phyloP scores from a whole-genome alignment of 2,888 invertebrate genomes.

The Panzeria rudis region DNA sequence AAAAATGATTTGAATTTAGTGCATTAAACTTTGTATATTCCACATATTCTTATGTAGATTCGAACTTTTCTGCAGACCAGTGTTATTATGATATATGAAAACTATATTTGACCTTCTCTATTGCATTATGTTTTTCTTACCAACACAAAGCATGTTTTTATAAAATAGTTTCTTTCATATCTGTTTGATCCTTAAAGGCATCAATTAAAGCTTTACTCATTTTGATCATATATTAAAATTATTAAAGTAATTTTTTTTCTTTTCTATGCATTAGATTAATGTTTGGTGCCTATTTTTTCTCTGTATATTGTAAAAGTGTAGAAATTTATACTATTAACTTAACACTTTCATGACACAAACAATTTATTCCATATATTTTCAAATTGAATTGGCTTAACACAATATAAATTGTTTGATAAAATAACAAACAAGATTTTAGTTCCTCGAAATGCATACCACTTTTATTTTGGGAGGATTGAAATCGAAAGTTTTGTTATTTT shows the following conservation, averaged over 20 bases:
- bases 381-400: not conserved
- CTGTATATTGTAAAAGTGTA: conserved; percentile 36
- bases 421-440: conserved; percentile 29
- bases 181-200: conserved; percentile 33
- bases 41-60: no score
- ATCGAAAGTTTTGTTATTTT: conserved; percentile 57
- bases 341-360: conserved; percentile 12
- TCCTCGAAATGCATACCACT: conserved; percentile 48
- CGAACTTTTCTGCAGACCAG: no score
- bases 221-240: conserved; percentile 43
- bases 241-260: conserved; percentile 54
- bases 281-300: no score
- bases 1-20: no score
- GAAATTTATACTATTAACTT: conserved; percentile 20
- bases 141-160: not conserved
- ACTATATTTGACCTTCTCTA: no score
- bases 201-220: conserved; percentile 46
- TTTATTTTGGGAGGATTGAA: conserved; percentile 41
- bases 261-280: conserved; percentile 2
- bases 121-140: no score
- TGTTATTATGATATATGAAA: no score
- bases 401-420: conserved; percentile 11
- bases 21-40: no score
- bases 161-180: not conserved
- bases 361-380: not conserved